Evolutionary conservation across 2,797 vertebrate genomes (phyloP).

Genomic region (Eupleurogrammus muticus): DNA sequence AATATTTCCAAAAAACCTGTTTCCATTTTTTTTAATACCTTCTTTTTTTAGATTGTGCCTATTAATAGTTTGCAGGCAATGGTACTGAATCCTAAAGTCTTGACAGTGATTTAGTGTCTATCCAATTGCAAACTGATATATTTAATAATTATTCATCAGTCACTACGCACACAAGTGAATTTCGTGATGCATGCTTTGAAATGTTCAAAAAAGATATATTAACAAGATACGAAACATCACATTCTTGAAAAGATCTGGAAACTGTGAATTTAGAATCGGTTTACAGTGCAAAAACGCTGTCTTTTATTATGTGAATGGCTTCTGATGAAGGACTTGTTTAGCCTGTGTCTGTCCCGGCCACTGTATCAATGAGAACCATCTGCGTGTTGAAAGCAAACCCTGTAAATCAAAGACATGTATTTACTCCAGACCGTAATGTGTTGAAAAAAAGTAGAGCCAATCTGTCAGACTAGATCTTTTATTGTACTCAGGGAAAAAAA

Average conservation of each 20-base stretch:
- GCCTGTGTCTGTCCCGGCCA: slow-evolving; percentile 4
- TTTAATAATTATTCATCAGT: too few relatives aligned
- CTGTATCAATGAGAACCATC: slow-evolving; percentile 5
- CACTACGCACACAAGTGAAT: neutral
- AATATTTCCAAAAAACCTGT: slow-evolving; percentile 65
- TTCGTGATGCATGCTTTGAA: neutral
- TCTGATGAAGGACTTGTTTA: neutral
- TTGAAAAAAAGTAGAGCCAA: slow-evolving; percentile 50
- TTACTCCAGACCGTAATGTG: slow-evolving; percentile 8
- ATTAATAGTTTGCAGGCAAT: neutral
- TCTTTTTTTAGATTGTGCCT: too few relatives aligned
- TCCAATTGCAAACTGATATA: neutral
- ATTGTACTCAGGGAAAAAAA: slow-evolving; percentile 56
- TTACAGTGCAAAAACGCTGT: neutral
- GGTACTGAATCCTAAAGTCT: neutral
- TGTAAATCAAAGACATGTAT: slow-evolving; percentile 17
- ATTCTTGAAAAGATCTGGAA: neutral
- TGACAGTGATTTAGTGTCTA: neutral
- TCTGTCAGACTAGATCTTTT: slow-evolving; percentile 52
- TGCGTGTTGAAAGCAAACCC: slow-evolving; percentile 10
- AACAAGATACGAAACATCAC: neutral
- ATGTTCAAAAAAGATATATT: neutral
- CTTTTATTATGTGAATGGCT: slow-evolving; percentile 2
- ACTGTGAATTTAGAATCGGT: neutral
- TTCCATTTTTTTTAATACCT: slow-evolving; percentile 9